Percentiles rank a stretch among this genome's conserved stretches.
Conservation (phyloP, 2,113 vertebrate genomes). For the Hystrix brachyura region DNA sequence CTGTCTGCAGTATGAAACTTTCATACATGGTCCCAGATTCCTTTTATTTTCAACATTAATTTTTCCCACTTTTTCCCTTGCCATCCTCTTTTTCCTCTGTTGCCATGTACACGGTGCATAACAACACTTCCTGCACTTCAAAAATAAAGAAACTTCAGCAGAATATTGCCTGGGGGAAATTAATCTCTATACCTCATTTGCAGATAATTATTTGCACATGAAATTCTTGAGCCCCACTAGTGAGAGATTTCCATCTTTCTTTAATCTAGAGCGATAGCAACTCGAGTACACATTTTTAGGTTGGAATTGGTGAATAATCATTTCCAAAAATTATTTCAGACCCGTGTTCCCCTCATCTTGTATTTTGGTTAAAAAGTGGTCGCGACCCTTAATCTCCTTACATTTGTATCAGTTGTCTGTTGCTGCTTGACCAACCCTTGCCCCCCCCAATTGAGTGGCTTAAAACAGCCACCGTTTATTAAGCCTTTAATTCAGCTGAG, state of each 20-base stretch:
- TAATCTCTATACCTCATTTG: constrained; percentile 35
- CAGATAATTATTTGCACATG: constrained; percentile 50
- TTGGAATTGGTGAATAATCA: not conserved
- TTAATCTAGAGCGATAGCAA: constrained; percentile 34
- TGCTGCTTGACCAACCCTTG: not conserved
- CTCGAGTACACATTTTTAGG: not conserved
- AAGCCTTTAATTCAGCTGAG: not conserved
- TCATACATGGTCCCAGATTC: constrained; percentile 30
- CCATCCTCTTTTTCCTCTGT: constrained; percentile 42
- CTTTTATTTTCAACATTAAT: constrained; percentile 48
- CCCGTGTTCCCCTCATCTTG: constrained; percentile 7
- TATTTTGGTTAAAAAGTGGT: constrained; percentile 27
- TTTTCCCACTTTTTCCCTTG: constrained; percentile 50
- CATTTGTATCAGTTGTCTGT: not conserved
- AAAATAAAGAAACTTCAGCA: constrained; percentile 58
- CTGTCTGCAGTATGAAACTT: not conserved
- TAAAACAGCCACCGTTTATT: constrained; percentile 22
- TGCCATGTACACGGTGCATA: constrained; percentile 9
- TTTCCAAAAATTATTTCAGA: constrained; percentile 43
- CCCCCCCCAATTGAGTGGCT: not conserved
- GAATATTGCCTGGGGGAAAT: constrained; percentile 52
- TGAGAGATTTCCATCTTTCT: constrained; percentile 52
- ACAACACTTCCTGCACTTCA: constrained; percentile 11
- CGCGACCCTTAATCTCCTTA: not conserved
- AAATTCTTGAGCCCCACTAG: not conserved